phyloP scores from a whole-genome alignment of 1,140 invertebrate genomes.

The Drosophila eugracilis region DNA sequence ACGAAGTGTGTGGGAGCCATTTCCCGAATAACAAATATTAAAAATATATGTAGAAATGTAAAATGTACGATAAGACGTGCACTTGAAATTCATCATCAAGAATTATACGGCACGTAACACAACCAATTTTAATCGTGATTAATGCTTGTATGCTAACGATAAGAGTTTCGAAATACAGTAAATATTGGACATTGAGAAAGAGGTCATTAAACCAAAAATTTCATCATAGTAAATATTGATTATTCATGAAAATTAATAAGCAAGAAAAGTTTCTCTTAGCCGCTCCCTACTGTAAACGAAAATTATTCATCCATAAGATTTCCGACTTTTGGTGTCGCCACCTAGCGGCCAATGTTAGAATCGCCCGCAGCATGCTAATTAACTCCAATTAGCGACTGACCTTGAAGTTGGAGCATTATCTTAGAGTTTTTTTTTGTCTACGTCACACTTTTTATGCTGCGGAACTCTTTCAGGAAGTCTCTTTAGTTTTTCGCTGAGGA shows the following conservation, averaged over 20 bases:
- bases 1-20: not conserved
- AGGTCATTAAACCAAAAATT: too few species aligned
- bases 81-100: slow-evolving; percentile 19
- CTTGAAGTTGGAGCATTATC: slow-evolving; percentile 49
- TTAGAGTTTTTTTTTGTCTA: slow-evolving; percentile 9
- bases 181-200: not conserved
- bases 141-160: slow-evolving; percentile 20
- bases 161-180: slow-evolving; percentile 21
- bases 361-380: slow-evolving; percentile 50
- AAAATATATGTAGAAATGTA: too few species aligned
- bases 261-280: not conserved
- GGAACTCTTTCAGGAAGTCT: slow-evolving; percentile 45
- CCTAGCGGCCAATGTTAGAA: slow-evolving; percentile 27
- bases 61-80: slow-evolving; percentile 13
- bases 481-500: slow-evolving; percentile 2
- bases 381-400: slow-evolving; percentile 57
- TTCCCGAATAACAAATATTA: not conserved
- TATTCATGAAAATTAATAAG: not conserved
- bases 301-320: slow-evolving; percentile 31
- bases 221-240: not conserved
- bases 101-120: slow-evolving; percentile 20
- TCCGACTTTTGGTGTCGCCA: slow-evolving; percentile 24
- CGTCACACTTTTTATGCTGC: slow-evolving; percentile 4
- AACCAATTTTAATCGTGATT: slow-evolving; percentile 24
- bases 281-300: slow-evolving; percentile 14